Evolutionary conservation across 2,797 vertebrate genomes (phyloP).

Genomic region (Pogoniulus pusillus): DNA sequence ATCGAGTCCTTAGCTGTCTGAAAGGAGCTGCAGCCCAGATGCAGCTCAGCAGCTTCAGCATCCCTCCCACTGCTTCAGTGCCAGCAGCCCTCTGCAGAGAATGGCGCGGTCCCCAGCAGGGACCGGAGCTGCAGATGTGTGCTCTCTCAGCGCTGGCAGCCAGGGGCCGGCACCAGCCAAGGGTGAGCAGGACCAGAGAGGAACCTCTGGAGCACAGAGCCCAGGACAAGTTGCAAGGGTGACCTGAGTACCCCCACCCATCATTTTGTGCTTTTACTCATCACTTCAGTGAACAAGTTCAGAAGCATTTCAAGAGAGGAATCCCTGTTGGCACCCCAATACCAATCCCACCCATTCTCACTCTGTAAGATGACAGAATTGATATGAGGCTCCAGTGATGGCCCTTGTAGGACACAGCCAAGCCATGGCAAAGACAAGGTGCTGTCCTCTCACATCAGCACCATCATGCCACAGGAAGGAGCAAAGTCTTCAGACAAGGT

Average conservation of each 20-base stretch:
- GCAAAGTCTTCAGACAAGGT: background rate
- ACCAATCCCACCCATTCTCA: background rate
- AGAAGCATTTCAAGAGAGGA: background rate
- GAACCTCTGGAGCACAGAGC: background rate
- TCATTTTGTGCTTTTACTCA: background rate
- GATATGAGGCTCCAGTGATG: background rate
- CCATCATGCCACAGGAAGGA: background rate
- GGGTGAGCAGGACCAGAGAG: background rate
- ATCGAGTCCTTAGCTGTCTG: accelerated
- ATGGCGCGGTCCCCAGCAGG: accelerated
- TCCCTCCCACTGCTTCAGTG: background rate
- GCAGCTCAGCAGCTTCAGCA: background rate
- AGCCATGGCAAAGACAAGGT: background rate
- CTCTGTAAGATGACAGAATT: background rate
- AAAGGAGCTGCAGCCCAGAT: background rate
- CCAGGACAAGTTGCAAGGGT: background rate
- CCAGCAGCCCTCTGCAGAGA: background rate
- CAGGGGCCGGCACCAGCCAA: background rate
- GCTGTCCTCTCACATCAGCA: background rate
- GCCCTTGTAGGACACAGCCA: background rate
- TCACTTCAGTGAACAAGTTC: background rate
- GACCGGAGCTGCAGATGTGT: accelerated
- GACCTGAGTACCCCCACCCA: background rate
- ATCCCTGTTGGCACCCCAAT: background rate
- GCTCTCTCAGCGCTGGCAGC: accelerated